These are phyloP conservation scores for Thalpophila matura DNA, from an alignment of 2,888 invertebrate species.

Conservation along the genomic window DNA sequence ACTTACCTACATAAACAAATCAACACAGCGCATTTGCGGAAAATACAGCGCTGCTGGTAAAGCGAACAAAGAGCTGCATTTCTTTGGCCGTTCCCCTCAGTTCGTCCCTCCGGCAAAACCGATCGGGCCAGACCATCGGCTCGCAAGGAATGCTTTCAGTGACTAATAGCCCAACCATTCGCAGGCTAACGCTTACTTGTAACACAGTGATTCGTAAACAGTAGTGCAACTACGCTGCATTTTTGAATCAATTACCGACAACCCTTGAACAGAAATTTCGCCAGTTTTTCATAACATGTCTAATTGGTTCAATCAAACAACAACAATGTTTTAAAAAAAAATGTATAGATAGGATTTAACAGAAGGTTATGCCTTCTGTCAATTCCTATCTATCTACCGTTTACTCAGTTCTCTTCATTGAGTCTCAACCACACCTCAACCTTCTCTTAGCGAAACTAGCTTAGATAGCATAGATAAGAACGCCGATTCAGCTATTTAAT, in stretches of 20 bases:
- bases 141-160: slow-evolving; percentile 85
- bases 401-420: too few species aligned
- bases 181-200: slow-evolving; percentile 72
- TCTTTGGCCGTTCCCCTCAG: slow-evolving; percentile 60
- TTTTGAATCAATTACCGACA: slow-evolving; percentile 8
- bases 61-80: slow-evolving; percentile 56
- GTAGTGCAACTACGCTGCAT: slow-evolving; percentile 31
- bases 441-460: background rate
- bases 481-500: background rate
- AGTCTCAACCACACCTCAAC: too few species aligned
- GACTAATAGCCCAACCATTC: slow-evolving; percentile 84
- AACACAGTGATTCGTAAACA: slow-evolving; percentile 38
- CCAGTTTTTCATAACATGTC: too few species aligned
- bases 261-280: background rate
- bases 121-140: slow-evolving; percentile 74
- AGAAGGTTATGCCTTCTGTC: too few species aligned
- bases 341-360: too few species aligned
- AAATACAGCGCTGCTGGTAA: slow-evolving; percentile 51
- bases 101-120: slow-evolving; percentile 59
- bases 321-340: too few species aligned
- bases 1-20: slow-evolving; percentile 30
- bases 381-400: too few species aligned
- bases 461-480: background rate
- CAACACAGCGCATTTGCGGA: slow-evolving; percentile 39
- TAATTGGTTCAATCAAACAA: too few species aligned